Evolutionary conservation across 2,113 vertebrate species (phyloP), one percentile per base, ranked within the genome.

Genomic region (Caloenas nicobarica): DNA sequence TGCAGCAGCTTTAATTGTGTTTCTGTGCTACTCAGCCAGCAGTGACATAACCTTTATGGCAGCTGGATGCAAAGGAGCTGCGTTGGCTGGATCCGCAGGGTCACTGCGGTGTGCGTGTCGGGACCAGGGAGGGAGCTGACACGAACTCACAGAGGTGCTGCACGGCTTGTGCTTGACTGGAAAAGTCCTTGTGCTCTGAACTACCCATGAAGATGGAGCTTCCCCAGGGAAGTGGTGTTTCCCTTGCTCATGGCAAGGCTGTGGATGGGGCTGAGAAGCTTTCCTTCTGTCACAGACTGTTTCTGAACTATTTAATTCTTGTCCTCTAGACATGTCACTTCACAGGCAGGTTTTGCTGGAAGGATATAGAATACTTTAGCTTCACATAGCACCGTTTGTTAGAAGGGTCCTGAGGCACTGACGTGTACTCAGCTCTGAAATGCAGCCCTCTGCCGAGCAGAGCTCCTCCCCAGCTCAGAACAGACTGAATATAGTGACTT

Each of bases 391-490:
- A 91, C 69, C 77, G 81, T 60, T 79, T 3, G 4, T 88, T 69
- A 53, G 42, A 90, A 78, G 68, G 33, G 36, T 77, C 12, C 29
- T 14, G 5, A 62, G 51, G 33, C 50, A 56, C n/a, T 56, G 61
- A 33, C 9, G 16, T 0, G 5, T 50, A 56, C 38, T 38, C 51
- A 71, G 69, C 46, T 83, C 46, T 31, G 36, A 84, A 95, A 74
- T 56, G 72, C 51, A 79, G 36, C 24, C 24, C 6, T 2, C 38
- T 60, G 28, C 78, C 93, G 62, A 93, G 78, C 38, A 69, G 60
- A 96, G 65, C 76, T 94, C 85, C 90, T 91, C 64, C 74, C 60
- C 38, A 78, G 29, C 51, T 91, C 53, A 53, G n/a, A 64, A 64
- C 22, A 77, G 24, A 36, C 21, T 62, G 12, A 71, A 51, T 64